phyloP scores from a whole-genome alignment of 2,797 vertebrate species.

The Melanotaenia maccullochi region DNA sequence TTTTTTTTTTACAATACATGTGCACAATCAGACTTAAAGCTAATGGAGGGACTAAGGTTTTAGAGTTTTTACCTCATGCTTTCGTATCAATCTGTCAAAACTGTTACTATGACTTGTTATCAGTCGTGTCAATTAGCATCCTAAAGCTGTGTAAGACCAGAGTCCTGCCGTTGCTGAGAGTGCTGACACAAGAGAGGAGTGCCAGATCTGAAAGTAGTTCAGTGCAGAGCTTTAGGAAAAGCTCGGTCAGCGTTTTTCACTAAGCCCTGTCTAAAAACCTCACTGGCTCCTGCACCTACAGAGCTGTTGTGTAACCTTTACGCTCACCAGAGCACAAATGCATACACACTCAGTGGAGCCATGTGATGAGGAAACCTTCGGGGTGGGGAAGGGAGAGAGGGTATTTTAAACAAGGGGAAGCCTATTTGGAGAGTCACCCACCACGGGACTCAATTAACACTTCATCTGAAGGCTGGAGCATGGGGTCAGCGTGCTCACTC shows the following conservation, averaged over 20 bases:
- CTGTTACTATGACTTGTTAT: neutral
- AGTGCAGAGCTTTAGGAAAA: slow-evolving; percentile 52
- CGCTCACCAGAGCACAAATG: slow-evolving; percentile 26
- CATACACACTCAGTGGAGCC: slow-evolving; percentile 28
- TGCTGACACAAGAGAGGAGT: slow-evolving; percentile 36
- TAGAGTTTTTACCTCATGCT: neutral
- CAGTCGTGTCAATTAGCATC: neutral
- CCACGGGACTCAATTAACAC: slow-evolving; percentile 71
- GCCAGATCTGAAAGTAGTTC: slow-evolving; percentile 52
- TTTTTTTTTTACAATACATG: neutral
- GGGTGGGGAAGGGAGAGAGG: neutral
- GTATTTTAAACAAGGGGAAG: slow-evolving; percentile 43
- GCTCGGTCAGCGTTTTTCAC: slow-evolving; percentile 58
- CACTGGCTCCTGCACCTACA: slow-evolving; percentile 49
- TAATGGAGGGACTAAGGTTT: neutral
- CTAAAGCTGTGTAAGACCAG: neutral
- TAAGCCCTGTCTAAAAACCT: slow-evolving; percentile 51
- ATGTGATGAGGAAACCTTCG: slow-evolving; percentile 57
- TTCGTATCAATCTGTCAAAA: neutral
- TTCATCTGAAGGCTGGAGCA: slow-evolving; percentile 51
- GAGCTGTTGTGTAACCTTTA: slow-evolving; percentile 62
- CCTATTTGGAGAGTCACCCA: slow-evolving; percentile 62
- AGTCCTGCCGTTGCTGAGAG: slow-evolving; percentile 15
- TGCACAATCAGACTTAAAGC: neutral
- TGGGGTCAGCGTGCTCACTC: slow-evolving; percentile 20